Evolutionary conservation across 2,888 invertebrate species (phyloP).

Genomic region (Aleiodes leptofemur): DNA sequence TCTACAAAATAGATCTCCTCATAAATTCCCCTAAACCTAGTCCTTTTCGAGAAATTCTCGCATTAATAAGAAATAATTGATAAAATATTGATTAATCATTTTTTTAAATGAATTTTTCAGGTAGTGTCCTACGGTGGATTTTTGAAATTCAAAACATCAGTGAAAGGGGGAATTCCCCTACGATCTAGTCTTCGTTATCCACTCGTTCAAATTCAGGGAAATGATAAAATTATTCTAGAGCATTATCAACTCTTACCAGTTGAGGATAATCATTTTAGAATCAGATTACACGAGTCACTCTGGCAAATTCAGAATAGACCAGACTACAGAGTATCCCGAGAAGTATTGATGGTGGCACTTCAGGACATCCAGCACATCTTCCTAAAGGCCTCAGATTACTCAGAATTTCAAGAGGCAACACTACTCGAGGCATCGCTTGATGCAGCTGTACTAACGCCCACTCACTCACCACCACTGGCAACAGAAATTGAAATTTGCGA

Average conservation of each 20-base stretch:
- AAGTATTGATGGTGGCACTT: constrained; percentile 93
- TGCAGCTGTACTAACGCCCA: constrained; percentile 84
- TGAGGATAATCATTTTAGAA: constrained; percentile 72
- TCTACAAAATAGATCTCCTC: no score
- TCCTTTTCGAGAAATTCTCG: no score
- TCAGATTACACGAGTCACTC: constrained; percentile 82
- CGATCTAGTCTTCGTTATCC: constrained; percentile 82
- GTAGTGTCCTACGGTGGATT: constrained; percentile 94
- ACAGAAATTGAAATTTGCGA: constrained; percentile 90
- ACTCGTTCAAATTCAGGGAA: constrained; percentile 88
- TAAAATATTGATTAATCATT: no score
- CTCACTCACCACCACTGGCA: constrained; percentile 82
- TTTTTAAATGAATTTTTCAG: constrained; percentile 68
- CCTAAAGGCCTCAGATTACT: constrained; percentile 83
- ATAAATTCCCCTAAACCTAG: no score
- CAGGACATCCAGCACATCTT: constrained; percentile 90
- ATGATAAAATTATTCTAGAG: constrained; percentile 84
- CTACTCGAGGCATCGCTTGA: constrained; percentile 89
- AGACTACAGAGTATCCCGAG: constrained; percentile 80
- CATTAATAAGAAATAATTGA: no score
- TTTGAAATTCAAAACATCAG: constrained; percentile 83
- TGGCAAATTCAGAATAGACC: constrained; percentile 84
- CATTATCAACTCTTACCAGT: constrained; percentile 77
- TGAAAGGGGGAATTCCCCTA: constrained; percentile 80
- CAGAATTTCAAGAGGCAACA: constrained; percentile 79